Percentiles rank a stretch among this genome's conserved stretches.
These are phyloP conservation scores for Pseudococcus viburni DNA, from an alignment of 2,888 invertebrate genomes.

Conservation along the genomic window DNA sequence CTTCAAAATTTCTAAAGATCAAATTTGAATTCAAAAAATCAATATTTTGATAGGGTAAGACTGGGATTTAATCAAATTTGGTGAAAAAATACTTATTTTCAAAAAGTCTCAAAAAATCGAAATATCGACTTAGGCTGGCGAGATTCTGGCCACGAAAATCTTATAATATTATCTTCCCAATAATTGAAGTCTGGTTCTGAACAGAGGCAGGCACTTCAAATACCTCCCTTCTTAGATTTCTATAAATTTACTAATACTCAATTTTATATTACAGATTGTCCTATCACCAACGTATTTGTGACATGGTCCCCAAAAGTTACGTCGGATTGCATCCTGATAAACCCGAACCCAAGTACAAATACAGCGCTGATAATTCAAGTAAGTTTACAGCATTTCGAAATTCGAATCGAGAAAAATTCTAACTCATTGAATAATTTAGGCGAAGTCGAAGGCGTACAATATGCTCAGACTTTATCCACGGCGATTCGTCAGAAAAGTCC, in stretches of 20 bases:
- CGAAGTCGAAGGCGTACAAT: constrained; percentile 69
- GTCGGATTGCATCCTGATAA: constrained; percentile 86
- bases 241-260: neutral
- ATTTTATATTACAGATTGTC: constrained; percentile 78
- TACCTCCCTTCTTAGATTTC: neutral
- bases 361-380: constrained; percentile 91
- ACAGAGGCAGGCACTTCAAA: no score
- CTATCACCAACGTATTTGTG: constrained; percentile 93
- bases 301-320: constrained; percentile 92
- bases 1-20: no score
- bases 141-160: no score
- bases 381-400: constrained; percentile 71
- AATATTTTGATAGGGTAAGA: no score
- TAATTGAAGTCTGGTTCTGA: no score
- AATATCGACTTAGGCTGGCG: no score
- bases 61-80: no score
- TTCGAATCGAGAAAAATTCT: neutral
- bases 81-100: no score
- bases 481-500: constrained; percentile 92
- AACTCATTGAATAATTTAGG: constrained; percentile 6
- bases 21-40: no score
- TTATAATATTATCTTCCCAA: no score
- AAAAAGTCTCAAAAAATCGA: no score
- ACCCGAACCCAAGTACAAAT: constrained; percentile 92
- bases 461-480: constrained; percentile 88